These are phyloP conservation scores for Sericinus montela DNA, from an alignment of 2,888 invertebrate species.

Conservation along the genomic window DNA sequence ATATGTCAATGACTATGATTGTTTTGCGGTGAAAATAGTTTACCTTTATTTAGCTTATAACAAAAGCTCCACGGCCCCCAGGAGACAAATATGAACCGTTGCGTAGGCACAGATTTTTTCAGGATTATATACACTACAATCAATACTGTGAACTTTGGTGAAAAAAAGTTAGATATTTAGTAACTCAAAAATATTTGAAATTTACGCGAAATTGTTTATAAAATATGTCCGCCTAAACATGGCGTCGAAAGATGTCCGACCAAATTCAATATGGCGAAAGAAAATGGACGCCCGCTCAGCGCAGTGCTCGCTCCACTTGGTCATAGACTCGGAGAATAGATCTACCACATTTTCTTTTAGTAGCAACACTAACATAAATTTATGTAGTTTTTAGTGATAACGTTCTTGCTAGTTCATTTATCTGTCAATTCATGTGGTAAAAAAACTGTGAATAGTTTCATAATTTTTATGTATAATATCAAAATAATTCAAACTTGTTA, in stretches of 20 bases:
- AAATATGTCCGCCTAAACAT: slow-evolving; percentile 88
- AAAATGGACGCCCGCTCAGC: slow-evolving; percentile 74
- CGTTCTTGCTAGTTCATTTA: no score
- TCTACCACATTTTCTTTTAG: slow-evolving; percentile 23
- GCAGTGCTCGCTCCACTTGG: slow-evolving; percentile 31
- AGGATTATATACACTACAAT: slow-evolving; percentile 54
- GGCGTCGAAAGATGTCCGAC: slow-evolving; percentile 84
- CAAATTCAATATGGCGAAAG: slow-evolving; percentile 80
- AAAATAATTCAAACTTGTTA: no score
- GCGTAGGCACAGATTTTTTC: slow-evolving; percentile 67
- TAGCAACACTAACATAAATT: no score
- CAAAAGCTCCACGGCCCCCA: slow-evolving; percentile 73
- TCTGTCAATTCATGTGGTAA: no score
- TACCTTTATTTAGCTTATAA: slow-evolving; percentile 78
- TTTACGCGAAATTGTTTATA: slow-evolving; percentile 83
- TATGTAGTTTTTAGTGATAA: no score
- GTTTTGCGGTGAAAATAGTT: slow-evolving; percentile 67
- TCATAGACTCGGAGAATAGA: slow-evolving; percentile 42
- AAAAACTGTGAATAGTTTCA: no score
- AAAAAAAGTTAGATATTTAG: slow-evolving; percentile 74
- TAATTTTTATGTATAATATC: no score
- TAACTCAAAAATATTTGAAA: slow-evolving; percentile 76
- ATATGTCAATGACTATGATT: slow-evolving; percentile 73
- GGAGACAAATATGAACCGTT: slow-evolving; percentile 68
- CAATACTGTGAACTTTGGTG: slow-evolving; percentile 62